These are phyloP conservation scores for Tapirus indicus DNA, from an alignment of 2,797 vertebrate species.

Conservation along the genomic window DNA sequence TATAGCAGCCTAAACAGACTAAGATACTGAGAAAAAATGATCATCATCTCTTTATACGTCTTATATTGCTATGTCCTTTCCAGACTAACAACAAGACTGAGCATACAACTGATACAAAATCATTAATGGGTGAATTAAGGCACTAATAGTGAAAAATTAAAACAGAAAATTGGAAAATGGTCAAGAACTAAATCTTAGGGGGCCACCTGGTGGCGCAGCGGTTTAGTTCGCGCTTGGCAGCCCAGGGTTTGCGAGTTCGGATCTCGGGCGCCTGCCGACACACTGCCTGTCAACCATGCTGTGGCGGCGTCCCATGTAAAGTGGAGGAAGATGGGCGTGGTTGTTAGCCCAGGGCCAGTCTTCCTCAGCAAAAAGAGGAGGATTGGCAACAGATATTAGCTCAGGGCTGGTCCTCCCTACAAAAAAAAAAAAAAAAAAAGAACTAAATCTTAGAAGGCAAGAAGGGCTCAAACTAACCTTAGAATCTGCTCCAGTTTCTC, in stretches of 20 bases:
- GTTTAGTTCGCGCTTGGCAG: too few relatives aligned
- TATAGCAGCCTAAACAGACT: background rate
- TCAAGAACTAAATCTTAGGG: background rate
- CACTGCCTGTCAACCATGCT: too few relatives aligned
- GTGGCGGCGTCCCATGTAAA: too few relatives aligned
- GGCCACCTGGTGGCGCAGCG: too few relatives aligned
- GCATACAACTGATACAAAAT: background rate
- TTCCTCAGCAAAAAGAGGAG: too few relatives aligned
- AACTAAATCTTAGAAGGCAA: background rate
- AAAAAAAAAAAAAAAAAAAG: background rate
- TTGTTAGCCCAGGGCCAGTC: too few relatives aligned
- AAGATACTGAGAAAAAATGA: background rate
- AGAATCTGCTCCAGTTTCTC: conserved; percentile 90
- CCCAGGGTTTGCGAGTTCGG: too few relatives aligned
- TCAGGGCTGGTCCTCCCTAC: too few relatives aligned
- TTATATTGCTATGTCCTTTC: background rate
- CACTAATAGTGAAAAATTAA: conserved; percentile 27
- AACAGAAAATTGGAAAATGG: background rate
- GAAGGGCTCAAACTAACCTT: conserved; percentile 86
- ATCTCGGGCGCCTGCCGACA: too few relatives aligned
- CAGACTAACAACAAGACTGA: background rate
- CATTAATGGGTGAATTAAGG: background rate
- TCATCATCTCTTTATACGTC: background rate
- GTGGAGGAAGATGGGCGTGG: too few relatives aligned
- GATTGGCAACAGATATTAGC: too few relatives aligned